phyloP scores from a whole-genome alignment of 2,797 vertebrate species.

The Paedocypris micromegethes region DNA sequence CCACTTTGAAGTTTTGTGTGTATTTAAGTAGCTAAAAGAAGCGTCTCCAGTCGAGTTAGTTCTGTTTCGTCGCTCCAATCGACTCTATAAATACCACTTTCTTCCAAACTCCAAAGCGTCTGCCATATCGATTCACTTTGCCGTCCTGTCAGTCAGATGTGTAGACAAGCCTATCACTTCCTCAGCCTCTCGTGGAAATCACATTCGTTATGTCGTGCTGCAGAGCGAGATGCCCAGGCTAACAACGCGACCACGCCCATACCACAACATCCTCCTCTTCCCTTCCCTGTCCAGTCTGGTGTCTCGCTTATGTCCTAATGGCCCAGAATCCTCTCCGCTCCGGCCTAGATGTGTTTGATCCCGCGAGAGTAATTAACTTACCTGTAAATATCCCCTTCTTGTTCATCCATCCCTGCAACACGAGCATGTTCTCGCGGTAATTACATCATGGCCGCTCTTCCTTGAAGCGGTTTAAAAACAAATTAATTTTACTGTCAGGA shows the following conservation, averaged over 20 bases:
- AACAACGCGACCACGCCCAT: slow-evolving; percentile 40
- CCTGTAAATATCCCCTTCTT: slow-evolving; percentile 70
- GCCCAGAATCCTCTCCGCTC: slow-evolving; percentile 67
- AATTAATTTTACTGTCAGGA: slow-evolving; percentile 26
- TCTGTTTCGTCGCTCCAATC: no score
- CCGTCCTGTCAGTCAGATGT: slow-evolving; percentile 33
- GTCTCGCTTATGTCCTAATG: slow-evolving; percentile 35
- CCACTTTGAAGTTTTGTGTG: no score
- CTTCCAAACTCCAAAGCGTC: slow-evolving; percentile 19
- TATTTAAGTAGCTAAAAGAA: no score
- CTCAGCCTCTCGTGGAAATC: slow-evolving; percentile 31
- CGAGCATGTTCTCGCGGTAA: slow-evolving; percentile 63
- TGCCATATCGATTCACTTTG: slow-evolving; percentile 32
- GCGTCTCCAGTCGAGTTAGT: no score
- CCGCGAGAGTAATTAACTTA: slow-evolving; percentile 72
- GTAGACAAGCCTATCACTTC: slow-evolving; percentile 35
- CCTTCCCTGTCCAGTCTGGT: slow-evolving; percentile 64
- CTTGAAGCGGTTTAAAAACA: slow-evolving; percentile 62
- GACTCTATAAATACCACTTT: slow-evolving; percentile 4
- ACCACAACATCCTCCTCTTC: slow-evolving; percentile 54
- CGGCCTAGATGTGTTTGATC: slow-evolving; percentile 75
- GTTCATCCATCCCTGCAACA: slow-evolving; percentile 67
- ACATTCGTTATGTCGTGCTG: slow-evolving; percentile 36
- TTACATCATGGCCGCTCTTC: slow-evolving; percentile 65
- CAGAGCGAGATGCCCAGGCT: slow-evolving; percentile 32